Evolutionary conservation across 2,888 invertebrate species (phyloP).

Genomic region (Melieria crassipennis): DNA sequence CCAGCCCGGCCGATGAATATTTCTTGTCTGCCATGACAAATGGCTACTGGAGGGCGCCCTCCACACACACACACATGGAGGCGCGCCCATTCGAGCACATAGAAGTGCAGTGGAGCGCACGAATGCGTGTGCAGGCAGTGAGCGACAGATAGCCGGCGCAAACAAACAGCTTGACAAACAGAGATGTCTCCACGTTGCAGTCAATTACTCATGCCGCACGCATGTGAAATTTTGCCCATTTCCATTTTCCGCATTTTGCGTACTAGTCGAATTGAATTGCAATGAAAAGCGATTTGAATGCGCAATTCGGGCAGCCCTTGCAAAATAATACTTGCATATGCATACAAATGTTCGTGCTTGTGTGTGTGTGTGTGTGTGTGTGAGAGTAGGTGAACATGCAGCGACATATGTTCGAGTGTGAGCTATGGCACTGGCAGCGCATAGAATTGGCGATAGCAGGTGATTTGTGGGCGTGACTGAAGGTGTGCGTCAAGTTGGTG

Average conservation of each 20-base stretch:
- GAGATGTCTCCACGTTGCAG: conserved; percentile 14
- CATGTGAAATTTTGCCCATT: conserved; percentile 1
- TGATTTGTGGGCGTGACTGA: too few relatives aligned
- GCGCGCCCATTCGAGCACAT: conserved; percentile 2
- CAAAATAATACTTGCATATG: conserved; percentile 24
- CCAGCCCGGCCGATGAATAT: conserved; percentile 18
- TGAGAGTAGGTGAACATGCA: background rate
- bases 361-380: conserved; percentile 23
- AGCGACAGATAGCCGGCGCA: background rate
- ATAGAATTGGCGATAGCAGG: too few relatives aligned
- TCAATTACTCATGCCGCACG: conserved; percentile 34
- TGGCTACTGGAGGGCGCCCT: conserved; percentile 11
- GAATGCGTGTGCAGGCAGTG: background rate
- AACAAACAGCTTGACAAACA: background rate
- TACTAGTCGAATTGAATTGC: conserved; percentile 30
- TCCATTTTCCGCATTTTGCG: background rate
- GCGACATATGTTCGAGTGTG: conserved; percentile 2
- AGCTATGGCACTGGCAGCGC: too few relatives aligned
- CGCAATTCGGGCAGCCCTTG: conserved; percentile 18
- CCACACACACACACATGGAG: conserved; percentile 9
- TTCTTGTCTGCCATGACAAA: conserved; percentile 27
- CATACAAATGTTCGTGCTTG: conserved; percentile 36
- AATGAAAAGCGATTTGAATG: conserved; percentile 34
- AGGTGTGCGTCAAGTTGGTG: too few relatives aligned
- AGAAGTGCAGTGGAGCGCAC: background rate